Percentiles rank a stretch among this genome's conserved stretches.
Conservation (phyloP, 2,797 vertebrate genomes). For the Saxicola maurus region DNA sequence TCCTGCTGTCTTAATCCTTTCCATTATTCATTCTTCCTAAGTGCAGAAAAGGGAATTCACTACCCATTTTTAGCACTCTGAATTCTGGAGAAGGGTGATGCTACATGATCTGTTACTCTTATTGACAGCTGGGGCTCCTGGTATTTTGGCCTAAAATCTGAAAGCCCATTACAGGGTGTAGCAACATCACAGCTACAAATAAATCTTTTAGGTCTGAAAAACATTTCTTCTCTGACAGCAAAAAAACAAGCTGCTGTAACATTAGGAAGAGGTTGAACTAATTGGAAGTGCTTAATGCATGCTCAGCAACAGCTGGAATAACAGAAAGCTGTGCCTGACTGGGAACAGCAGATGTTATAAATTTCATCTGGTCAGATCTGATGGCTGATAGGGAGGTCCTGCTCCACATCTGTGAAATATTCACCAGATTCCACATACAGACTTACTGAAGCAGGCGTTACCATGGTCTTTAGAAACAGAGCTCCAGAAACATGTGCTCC, state of each 20-base stretch:
- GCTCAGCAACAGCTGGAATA: slow-evolving; percentile 67
- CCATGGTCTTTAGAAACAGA: neutral
- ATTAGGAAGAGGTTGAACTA: slow-evolving; percentile 60
- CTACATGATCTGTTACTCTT: neutral
- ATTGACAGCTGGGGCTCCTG: neutral
- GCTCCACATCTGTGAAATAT: slow-evolving; percentile 48
- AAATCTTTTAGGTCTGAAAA: slow-evolving; percentile 6
- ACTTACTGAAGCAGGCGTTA: neutral
- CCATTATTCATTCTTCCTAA: neutral
- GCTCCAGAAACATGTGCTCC: neutral
- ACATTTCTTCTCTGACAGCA: neutral
- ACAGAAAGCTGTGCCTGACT: slow-evolving; percentile 35
- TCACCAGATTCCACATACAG: slow-evolving; percentile 12
- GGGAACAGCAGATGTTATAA: slow-evolving; percentile 34
- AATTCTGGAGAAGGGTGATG: neutral
- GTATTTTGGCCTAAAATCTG: slow-evolving; percentile 4
- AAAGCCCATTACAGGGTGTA: slow-evolving; percentile 1
- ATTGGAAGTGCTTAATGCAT: slow-evolving; percentile 54
- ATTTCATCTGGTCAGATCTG: slow-evolving; percentile 57
- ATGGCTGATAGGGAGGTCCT: slow-evolving; percentile 56
- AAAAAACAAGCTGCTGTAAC: slow-evolving; percentile 36
- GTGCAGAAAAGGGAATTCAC: neutral
- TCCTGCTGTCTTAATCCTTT: neutral
- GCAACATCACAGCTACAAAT: slow-evolving; percentile 11
- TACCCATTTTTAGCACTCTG: neutral